Evolutionary conservation across 2,797 vertebrate genomes (phyloP), one percentile per base, ranked within the genome.

Genomic region (Oreochromis grahami): DNA sequence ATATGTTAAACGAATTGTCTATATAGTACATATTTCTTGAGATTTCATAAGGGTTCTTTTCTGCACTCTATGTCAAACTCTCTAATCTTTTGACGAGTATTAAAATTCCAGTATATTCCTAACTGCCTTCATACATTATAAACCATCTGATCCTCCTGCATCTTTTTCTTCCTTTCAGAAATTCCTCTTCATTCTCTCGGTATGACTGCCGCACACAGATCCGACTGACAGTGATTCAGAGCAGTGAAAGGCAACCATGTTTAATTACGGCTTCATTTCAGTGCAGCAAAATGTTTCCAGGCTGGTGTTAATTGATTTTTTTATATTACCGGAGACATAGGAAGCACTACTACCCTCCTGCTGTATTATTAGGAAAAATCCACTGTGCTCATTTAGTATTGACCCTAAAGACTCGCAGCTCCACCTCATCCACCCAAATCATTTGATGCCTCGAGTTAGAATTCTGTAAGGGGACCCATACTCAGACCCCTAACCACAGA

Each of bases 261-360:
- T 93, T 89, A 92, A 94, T 91, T 87, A 87, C 80, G 56, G 29
- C 74, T 87, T 90, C 26, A 81, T 86, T 88, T 88, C 63, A 68
- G 77, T 32, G 81, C 79, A 63, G 72, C 80, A 36, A 81, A 81
- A 85, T 58, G 72, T 52, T 85, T 87, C 38, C 81, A 83, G 79
- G 53, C 86, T 86, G 78, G 19, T 84, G 83, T 86, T 90, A 91
- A 94, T 91, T 90, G 92, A 91, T 94, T 94, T 94, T 94, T 87
- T 86, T 81, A 80, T 83, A 89, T 87, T 88, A 78, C 3, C 4
- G 63, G 68, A 84, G 82, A 82, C 84, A 80, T 4, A 10, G 34
- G 6, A 63, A 36, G 68, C 72, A 21, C 36, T 43, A 5, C 52
- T 55, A 8, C 53, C 78, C 74, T 63, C 38, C 79, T 74, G 70